Base-by-base conservation (phyloP, 2,113 vertebrate species). In the Spea bombifrons region DNA sequence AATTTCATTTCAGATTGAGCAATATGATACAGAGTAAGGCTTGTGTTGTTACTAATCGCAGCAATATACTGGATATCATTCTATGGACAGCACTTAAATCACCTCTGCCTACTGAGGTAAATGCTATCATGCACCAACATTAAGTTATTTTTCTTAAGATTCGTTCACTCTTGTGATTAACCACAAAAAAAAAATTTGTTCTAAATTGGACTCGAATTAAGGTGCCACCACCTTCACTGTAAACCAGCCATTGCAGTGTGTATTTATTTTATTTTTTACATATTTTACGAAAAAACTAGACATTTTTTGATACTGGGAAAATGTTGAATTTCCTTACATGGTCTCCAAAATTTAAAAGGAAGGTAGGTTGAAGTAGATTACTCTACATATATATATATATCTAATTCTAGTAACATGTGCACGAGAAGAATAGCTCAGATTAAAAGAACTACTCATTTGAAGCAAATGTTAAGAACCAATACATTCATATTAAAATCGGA, bases 121-220 rank as follows among this genome's bases (percentile, higher is more conserved):
- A 83, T 49, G 82, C 84, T 78, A 76, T n/a, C 44, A 78, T 80
- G 86, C 83, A 85, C 82, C 83, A 53, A 88, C 85, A 84, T 72
- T 76, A 30, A 30, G 30, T 30, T 30, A 30, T 30, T 85, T 80
- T 80, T 57, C 0, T 65, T 82, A 83, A 82, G 30, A 73, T 75
- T 66, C 81, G 69, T 81, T 82, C 72, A 73, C 76, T 75, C 81
- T 83, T 84, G 78, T 44, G 52, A 89, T 81, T 86, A 13, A 17
- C 80, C 90, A 89, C 88, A 87, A 89, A 7, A 89, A 84, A 72
- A 87, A 83, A 88, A 87, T 83, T 49, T 78, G 77, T 87, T 80
- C 84, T 59, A 85, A 83, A 88, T 81, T 81, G 85, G 83, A 48
- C 17, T 53, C 53, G 13, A 71, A 53, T 52, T 71, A 71, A 71